These are phyloP conservation scores for Araneus ventricosus DNA, from an alignment of 1,140 invertebrate species.

Conservation along the genomic window DNA sequence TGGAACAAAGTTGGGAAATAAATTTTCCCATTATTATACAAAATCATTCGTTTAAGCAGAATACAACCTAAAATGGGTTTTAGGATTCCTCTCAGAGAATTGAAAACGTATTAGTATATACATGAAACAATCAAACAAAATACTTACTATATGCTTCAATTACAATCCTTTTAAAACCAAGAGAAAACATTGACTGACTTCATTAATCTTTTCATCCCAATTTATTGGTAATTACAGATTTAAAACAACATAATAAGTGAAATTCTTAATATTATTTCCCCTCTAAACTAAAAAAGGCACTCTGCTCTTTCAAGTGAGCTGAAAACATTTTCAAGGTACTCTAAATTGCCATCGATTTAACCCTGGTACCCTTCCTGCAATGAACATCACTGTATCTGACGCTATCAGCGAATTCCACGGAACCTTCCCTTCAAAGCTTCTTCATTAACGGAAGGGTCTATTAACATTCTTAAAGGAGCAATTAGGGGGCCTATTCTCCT, in stretches of 20 bases:
- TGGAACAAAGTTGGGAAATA: no score
- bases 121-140: no score
- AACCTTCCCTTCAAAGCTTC: neutral
- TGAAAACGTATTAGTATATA: no score
- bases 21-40: no score
- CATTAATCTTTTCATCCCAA: neutral
- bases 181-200: no score
- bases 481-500: neutral
- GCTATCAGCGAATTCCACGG: slow-evolving; percentile 14
- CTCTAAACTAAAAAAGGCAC: neutral
- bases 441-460: slow-evolving; percentile 29
- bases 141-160: no score
- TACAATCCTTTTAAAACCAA: no score
- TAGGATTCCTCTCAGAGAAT: no score
- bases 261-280: no score
- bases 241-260: no score
- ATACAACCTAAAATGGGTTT: no score
- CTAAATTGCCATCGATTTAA: slow-evolving; percentile 26
- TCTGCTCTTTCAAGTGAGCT: neutral
- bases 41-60: no score
- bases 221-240: neutral
- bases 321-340: neutral
- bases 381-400: neutral
- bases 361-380: neutral
- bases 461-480: slow-evolving; percentile 32